A percentile compares a stretch with the other conserved stretches of the same genome.
phyloP scores from a whole-genome alignment of 2,888 invertebrate genomes.

The Noctua comes region DNA sequence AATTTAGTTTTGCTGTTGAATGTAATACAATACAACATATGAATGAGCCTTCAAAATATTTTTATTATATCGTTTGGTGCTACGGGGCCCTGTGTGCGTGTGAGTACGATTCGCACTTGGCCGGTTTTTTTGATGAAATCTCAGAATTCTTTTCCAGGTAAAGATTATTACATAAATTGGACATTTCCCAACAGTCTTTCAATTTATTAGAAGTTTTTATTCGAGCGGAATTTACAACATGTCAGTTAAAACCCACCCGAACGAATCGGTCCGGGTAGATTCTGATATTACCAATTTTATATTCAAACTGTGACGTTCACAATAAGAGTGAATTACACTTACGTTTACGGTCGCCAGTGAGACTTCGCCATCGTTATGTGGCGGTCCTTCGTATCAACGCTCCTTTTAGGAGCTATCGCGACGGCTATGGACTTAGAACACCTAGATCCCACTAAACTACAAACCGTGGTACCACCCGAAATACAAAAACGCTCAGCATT shows the following conservation, averaged over 20 bases:
- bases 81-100: no score
- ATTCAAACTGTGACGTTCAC: constrained; percentile 39
- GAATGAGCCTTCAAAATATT: no score
- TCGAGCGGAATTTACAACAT: background rate
- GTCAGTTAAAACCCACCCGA: background rate
- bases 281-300: constrained; percentile 10
- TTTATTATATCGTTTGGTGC: no score
- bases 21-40: no score
- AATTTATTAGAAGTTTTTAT: background rate
- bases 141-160: no score
- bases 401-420: constrained; percentile 64
- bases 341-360: constrained; percentile 36
- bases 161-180: no score
- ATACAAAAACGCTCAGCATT: constrained; percentile 77
- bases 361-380: constrained; percentile 41
- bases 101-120: no score
- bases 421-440: constrained; percentile 79
- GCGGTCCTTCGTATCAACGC: constrained; percentile 35
- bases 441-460: constrained; percentile 68
- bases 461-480: constrained; percentile 69
- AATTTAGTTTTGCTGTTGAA: no score
- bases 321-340: constrained; percentile 27
- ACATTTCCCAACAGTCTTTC: no score
- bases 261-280: constrained; percentile 6
- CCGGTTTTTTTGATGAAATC: no score